Evolutionary conservation across 2,113 vertebrate genomes (phyloP).

Genomic region (Saguinus midas): DNA sequence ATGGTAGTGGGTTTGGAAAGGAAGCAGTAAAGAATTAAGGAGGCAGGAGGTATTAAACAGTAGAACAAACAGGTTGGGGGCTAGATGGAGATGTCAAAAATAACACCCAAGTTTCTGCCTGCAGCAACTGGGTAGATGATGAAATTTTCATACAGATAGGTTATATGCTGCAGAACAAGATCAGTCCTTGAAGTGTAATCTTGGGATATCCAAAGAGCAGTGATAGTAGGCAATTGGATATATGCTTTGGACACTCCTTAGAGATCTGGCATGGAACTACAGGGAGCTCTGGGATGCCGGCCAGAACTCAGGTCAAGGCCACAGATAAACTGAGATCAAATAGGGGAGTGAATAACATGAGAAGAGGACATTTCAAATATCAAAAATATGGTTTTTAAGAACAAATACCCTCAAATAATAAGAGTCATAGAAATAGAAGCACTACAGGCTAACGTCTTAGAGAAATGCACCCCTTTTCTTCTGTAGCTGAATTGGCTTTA

Average conservation of each 20-base stretch:
- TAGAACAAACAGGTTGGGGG: neutral
- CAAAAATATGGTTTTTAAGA: neutral
- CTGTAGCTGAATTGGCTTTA: constrained; percentile 38
- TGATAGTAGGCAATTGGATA: neutral
- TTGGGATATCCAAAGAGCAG: neutral
- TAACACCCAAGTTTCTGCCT: neutral
- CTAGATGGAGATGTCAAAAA: neutral
- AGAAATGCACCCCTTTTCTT: constrained; percentile 23
- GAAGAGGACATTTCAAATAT: neutral
- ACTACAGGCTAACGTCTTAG: neutral
- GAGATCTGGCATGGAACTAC: neutral
- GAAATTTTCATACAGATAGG: neutral
- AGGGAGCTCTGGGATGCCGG: neutral
- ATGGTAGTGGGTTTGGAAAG: neutral
- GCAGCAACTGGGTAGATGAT: neutral
- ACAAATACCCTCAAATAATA: neutral
- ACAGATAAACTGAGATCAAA: neutral
- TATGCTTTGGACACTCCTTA: neutral
- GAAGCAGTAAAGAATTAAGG: neutral
- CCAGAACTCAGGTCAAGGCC: neutral
- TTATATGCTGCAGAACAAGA: neutral
- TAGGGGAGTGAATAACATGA: neutral
- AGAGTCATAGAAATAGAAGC: neutral
- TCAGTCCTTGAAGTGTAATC: neutral
- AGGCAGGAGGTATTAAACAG: neutral